phyloP scores from a whole-genome alignment of 2,797 vertebrate genomes.

The Spea hammondii region DNA sequence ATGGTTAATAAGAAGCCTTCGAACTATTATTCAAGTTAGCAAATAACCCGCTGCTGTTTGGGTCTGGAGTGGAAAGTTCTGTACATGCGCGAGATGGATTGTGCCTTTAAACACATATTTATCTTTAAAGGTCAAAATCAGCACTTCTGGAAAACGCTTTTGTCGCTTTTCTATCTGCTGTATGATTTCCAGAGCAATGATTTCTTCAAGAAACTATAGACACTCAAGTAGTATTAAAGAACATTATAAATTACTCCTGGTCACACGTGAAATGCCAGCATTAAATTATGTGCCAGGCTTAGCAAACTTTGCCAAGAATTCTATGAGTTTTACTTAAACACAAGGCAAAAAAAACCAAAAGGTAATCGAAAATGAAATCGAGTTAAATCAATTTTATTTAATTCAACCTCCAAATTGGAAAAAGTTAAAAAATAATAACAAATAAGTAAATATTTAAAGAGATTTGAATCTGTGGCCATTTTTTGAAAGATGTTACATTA shows the following conservation, averaged over 20 bases:
- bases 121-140: constrained; percentile 11
- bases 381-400: not conserved
- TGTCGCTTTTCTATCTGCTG: not conserved
- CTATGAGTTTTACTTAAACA: not conserved
- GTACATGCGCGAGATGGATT: not conserved
- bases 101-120: not conserved
- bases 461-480: not conserved
- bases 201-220: constrained; percentile 6
- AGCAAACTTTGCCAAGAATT: not conserved
- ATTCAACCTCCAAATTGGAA: not conserved
- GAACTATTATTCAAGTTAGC: not conserved
- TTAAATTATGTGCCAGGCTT: constrained; percentile 2
- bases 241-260: constrained; percentile 1
- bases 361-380: constrained; percentile 14
- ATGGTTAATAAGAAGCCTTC: not conserved
- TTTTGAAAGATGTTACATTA: not conserved
- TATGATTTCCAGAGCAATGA: constrained; percentile 9
- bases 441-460: not conserved
- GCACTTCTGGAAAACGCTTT: not conserved
- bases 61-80: not conserved
- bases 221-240: constrained; percentile 1
- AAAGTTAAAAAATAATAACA: not conserved
- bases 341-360: not conserved
- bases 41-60: not conserved
- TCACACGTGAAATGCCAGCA: constrained; percentile 2